phyloP scores from a whole-genome alignment of 2,797 vertebrate species.

The Intellagama lesueurii region DNA sequence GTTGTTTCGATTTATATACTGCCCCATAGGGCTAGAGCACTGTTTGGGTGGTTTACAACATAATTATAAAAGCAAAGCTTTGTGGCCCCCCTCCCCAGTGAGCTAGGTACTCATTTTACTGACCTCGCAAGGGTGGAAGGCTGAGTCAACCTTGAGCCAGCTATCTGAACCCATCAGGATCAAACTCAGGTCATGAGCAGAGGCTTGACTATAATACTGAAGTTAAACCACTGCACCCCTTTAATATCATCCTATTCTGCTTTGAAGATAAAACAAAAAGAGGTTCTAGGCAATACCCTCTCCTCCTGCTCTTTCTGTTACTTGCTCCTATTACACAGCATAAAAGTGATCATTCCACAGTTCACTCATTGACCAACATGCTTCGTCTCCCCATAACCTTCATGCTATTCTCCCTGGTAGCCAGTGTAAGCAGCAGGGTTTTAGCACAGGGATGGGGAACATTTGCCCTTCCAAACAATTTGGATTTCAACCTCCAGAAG shows the following conservation, averaged over 20 bases:
- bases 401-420: not conserved
- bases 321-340: not conserved
- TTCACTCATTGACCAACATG: not conserved
- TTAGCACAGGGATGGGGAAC: not conserved
- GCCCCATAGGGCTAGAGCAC: too few relatives aligned
- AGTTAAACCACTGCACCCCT: not conserved
- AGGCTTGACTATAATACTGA: too few relatives aligned
- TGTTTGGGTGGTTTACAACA: too few relatives aligned
- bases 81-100: too few relatives aligned
- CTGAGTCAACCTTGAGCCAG: too few relatives aligned
- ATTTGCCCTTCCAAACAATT: not conserved
- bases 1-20: too few relatives aligned
- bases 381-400: not conserved
- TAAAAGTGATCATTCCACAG: not conserved
- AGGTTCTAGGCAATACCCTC: not conserved
- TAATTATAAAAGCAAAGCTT: too few relatives aligned
- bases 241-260: not conserved
- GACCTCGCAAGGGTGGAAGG: too few relatives aligned
- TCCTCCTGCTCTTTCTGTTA: not conserved
- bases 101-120: too few relatives aligned
- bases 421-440: not conserved
- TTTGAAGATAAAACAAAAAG: not conserved
- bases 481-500: not conserved
- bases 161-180: too few relatives aligned
- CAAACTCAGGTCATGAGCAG: too few relatives aligned